Evolutionary conservation across 1,140 invertebrate species (phyloP).

Genomic region (Drosophila persimilis): DNA sequence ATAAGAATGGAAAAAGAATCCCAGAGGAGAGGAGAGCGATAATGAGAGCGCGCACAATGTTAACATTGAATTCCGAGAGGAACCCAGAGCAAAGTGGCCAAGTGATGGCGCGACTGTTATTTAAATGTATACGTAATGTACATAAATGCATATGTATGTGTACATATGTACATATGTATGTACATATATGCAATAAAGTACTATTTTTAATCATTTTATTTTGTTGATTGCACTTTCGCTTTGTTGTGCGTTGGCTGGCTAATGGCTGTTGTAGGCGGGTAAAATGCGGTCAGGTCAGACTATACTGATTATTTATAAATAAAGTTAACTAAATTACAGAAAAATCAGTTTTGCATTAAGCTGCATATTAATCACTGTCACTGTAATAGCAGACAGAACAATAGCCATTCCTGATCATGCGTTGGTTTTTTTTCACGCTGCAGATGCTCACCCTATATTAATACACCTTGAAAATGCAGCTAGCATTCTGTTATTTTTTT

Average conservation of each 20-base stretch:
- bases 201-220: constrained; percentile 63
- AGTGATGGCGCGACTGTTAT: constrained; percentile 21
- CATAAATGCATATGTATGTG: constrained; percentile 18
- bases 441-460: no score
- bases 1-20: constrained; percentile 7
- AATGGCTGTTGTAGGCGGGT: constrained; percentile 43
- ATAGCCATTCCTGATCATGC: no score
- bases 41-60: constrained; percentile 22
- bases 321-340: constrained; percentile 30
- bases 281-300: constrained; percentile 58
- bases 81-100: constrained; percentile 12
- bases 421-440: no score
- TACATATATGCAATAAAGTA: constrained; percentile 17
- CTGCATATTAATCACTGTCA: constrained; percentile 3
- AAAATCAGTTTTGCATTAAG: constrained; percentile 25
- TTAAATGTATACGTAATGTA: constrained; percentile 19
- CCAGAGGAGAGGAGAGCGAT: constrained; percentile 21
- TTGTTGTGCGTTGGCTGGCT: constrained; percentile 26
- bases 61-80: constrained; percentile 19
- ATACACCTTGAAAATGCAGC: no score
- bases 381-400: background rate
- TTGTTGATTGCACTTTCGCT: constrained; percentile 48
- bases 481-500: no score
- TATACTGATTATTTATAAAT: constrained; percentile 40
- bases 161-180: constrained; percentile 1